Percentiles rank a stretch among this genome's conserved stretches.
phyloP scores from a whole-genome alignment of 2,113 vertebrate species.

The Solenodon paradoxus region DNA sequence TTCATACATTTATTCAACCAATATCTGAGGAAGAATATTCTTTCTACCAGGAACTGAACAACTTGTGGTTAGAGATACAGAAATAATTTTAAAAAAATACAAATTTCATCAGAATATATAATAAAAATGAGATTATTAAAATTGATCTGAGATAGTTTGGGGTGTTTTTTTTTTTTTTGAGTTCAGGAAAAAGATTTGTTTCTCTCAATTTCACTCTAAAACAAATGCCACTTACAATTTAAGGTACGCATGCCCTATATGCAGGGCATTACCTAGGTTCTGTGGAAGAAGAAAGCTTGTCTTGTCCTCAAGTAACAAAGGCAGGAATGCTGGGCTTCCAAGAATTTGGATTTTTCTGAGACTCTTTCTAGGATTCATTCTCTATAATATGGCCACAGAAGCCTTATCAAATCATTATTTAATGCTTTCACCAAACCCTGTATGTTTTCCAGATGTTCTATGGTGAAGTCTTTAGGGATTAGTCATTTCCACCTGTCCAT shows the following conservation, averaged over 20 bases:
- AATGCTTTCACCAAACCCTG: neutral
- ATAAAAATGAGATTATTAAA: neutral
- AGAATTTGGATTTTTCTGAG: neutral
- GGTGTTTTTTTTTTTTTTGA: neutral
- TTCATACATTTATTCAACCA: neutral
- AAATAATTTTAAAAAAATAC: neutral
- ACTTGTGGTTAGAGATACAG: neutral
- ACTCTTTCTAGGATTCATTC: neutral
- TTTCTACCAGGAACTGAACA: neutral
- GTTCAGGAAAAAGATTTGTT: neutral
- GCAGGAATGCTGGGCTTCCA: neutral
- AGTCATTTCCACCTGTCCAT: constrained; percentile 15
- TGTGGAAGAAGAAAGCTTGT: neutral
- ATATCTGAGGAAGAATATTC: neutral
- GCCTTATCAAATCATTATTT: neutral
- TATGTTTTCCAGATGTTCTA: neutral
- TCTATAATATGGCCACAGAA: neutral
- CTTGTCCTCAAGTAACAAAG: neutral
- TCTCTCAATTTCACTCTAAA: neutral
- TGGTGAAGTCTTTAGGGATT: neutral
- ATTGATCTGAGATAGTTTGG: neutral
- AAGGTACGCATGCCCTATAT: neutral
- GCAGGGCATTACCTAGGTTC: neutral
- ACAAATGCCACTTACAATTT: neutral
- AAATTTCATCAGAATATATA: neutral